phyloP scores from a whole-genome alignment of 2,888 invertebrate genomes.

The Melanotus villosus region DNA sequence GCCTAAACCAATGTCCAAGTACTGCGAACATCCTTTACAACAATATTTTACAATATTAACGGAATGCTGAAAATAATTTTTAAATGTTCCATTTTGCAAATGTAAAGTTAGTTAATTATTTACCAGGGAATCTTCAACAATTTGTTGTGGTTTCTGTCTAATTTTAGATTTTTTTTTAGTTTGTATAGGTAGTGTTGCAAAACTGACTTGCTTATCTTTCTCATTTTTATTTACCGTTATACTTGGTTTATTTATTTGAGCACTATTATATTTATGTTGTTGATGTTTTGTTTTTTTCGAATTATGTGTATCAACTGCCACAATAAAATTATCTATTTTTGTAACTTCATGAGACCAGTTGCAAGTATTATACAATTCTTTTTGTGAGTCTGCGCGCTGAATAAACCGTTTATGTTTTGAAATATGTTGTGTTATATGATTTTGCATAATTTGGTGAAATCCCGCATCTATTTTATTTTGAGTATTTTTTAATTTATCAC shows the following conservation, averaged over 20 bases:
- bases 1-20: background rate
- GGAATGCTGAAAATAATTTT: background rate
- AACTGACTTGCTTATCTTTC: no score
- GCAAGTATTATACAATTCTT: background rate
- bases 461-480: background rate
- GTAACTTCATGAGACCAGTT: background rate
- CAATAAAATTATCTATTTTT: background rate
- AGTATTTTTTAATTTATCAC: background rate
- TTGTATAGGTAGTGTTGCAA: no score
- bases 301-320: background rate
- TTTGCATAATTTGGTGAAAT: background rate
- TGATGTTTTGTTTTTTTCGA: background rate
- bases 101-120: no score
- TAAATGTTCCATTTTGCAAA: background rate
- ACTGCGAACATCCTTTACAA: background rate
- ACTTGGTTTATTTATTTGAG: background rate
- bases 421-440: no score
- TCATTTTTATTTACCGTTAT: background rate
- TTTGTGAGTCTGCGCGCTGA: background rate
- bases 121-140: no score
- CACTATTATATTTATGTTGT: background rate
- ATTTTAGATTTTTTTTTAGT: no score
- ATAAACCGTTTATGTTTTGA: no score
- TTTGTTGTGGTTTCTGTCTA: no score
- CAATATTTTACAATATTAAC: background rate